phyloP scores from a whole-genome alignment of 2,888 invertebrate species.

The Metalampra italica region DNA sequence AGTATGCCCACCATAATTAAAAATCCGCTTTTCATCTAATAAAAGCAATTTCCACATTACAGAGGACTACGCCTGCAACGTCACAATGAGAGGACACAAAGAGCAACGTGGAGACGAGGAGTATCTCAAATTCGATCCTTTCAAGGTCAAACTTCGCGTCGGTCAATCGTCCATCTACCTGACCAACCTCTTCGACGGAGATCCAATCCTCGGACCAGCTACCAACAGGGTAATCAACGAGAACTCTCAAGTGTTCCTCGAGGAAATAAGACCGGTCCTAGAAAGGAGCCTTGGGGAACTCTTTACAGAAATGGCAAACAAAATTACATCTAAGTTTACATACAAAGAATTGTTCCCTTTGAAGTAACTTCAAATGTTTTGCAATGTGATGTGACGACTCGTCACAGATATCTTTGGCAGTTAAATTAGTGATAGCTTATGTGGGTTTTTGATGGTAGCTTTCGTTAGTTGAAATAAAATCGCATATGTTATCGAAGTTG shows the following conservation, averaged over 20 bases:
- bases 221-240: constrained; percentile 83
- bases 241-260: constrained; percentile 82
- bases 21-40: too few species aligned
- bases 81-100: constrained; percentile 80
- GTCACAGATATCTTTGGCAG: not conserved
- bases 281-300: constrained; percentile 81
- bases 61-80: constrained; percentile 83
- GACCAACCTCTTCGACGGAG: constrained; percentile 83
- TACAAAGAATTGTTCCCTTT: constrained; percentile 83
- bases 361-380: not conserved
- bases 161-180: constrained; percentile 80
- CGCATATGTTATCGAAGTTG: too few species aligned
- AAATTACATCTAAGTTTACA: constrained; percentile 82
- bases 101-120: constrained; percentile 76
- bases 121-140: constrained; percentile 81
- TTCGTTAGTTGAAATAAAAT: too few species aligned
- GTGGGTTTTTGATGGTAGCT: not conserved
- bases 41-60: constrained; percentile 24
- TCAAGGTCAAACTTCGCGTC: constrained; percentile 79
- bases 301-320: constrained; percentile 84
- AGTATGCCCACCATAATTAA: too few species aligned
- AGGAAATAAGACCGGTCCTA: constrained; percentile 82
- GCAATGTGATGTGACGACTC: not conserved
- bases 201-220: constrained; percentile 81
- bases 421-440: not conserved